Evolutionary conservation across 2,888 invertebrate genomes (phyloP).

Genomic region (Microctonus brassicae): DNA sequence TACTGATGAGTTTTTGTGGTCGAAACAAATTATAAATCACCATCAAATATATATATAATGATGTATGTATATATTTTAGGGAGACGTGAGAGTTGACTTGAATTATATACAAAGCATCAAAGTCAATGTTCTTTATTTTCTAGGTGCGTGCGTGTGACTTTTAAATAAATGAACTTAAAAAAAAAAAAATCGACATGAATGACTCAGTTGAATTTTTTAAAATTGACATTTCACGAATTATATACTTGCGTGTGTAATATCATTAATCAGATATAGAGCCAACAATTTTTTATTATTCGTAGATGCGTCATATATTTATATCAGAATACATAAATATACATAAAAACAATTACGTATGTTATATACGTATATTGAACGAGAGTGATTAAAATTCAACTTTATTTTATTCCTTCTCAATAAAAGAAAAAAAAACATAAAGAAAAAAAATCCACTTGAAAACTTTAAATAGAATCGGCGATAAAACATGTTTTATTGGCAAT

Average conservation of each 20-base stretch:
- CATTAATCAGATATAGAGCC: neutral
- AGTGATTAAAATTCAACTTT: neutral
- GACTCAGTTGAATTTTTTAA: slow-evolving; percentile 8
- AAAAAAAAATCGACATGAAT: neutral
- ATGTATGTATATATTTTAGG: neutral
- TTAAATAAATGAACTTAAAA: slow-evolving; percentile 1
- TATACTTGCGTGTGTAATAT: neutral
- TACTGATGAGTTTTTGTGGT: neutral
- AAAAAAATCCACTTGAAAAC: too few species aligned
- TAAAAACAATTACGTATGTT: neutral
- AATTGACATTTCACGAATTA: neutral
- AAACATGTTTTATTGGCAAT: neutral
- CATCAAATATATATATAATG: neutral
- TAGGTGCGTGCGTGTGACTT: neutral
- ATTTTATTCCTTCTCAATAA: neutral
- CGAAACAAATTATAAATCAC: neutral
- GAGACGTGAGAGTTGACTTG: neutral
- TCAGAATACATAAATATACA: neutral
- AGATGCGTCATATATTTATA: neutral
- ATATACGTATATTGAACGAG: neutral
- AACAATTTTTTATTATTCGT: neutral
- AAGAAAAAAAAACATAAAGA: too few species aligned
- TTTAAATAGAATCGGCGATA: neutral
- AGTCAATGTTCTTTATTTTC: neutral
- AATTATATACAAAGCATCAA: neutral